Evolutionary conservation across 2,113 vertebrate species (phyloP), one percentile per base, ranked within the genome.

Genomic region (Nerophis ophidion): DNA sequence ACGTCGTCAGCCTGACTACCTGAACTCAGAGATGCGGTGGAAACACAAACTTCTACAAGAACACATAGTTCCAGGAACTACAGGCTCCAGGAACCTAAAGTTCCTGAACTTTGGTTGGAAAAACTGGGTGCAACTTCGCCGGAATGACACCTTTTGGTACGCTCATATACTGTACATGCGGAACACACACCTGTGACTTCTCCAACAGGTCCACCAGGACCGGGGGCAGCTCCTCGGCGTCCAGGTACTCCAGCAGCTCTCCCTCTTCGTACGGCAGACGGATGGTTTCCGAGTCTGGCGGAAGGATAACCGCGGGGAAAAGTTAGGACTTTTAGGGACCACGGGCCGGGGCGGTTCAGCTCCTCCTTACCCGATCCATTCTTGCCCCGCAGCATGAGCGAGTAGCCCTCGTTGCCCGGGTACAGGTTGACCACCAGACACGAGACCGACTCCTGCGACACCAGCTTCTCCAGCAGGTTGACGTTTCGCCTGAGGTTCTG

Each of bases 401-500:
- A 99, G 77, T 99, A 99, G 70, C 97, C 97, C 83, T 99, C 96
- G 60, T 98, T 99, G 84, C 96, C 97, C 13, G 95, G 95, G 81
- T 98, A 99, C 11, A 99, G 85, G 77, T 99, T 99, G 81, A 99
- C 94, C 70, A 99, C 95, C 66, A 99, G 90, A 86, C 96, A 98
- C 0, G 95, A 97, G 56, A 97, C 85, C 0, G 94, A 93, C 86
- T 99, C 97, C 82, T 98, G 95, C 88, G 94, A 94, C 71, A 99
- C 91, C 76, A 99, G 90, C 87, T 99, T 99, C 87, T 99, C 95
- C 81, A 99, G 90, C 79, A 99, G 92, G 87, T 99, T 99, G 87
- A 98, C 97, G 92, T 96, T 99, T 92, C 94, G 92, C 81, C 94
- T 94, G 85, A 99, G 91, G 86, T 97, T 99, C 97, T 99, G 87